Base-by-base conservation (phyloP, 2,888 invertebrate species). In the Idaea straminata region DNA sequence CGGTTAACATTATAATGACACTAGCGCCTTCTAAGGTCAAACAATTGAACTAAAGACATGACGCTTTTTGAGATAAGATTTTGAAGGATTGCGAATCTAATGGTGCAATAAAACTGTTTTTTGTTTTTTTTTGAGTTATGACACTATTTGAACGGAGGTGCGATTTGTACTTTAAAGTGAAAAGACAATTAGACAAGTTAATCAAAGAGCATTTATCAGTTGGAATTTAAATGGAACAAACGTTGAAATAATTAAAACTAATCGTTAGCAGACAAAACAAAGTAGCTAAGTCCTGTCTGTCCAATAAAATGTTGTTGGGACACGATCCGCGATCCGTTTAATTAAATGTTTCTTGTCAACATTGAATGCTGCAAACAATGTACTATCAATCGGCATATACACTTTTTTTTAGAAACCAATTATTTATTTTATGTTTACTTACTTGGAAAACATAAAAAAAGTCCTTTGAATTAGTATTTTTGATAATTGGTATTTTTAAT, bases 221-320 rank as follows among this genome's bases (percentile, higher is more conserved):
- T 13, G 47, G 6, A 13, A 47, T 47, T 47, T 63, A 47, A 62
- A 67, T 60, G 66, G 68, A 72, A 72, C 71, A 78, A 77, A 75
- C 70, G 65, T 64, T 62, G 35, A 71, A 72, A 76, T 84, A 85
- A 86, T 86, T 84, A 80, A 85, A 83, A 86, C 77, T 81, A 84
- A 86, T 85, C 82, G 85, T 77, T 74, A 62, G 60, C 4, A 1
- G 15, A 71, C 47, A 47, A 47, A 47, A 47, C 47, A 47, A 25
- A 47, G 47, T 47, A 47, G 47, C 65, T 68, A 63, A 66, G 64
- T 66, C 65, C 35, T 57, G 63, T 75, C 75, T 73, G 66, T 78
- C 73, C 78, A 77, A 79, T 82, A 81, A 82, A 82, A 79, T 70
- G 72, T 70, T 72, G 71, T 69, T 73, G 70, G 76, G 71, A 70